phyloP scores from a whole-genome alignment of 2,888 invertebrate genomes.

The Eugnorisma glareosa region DNA sequence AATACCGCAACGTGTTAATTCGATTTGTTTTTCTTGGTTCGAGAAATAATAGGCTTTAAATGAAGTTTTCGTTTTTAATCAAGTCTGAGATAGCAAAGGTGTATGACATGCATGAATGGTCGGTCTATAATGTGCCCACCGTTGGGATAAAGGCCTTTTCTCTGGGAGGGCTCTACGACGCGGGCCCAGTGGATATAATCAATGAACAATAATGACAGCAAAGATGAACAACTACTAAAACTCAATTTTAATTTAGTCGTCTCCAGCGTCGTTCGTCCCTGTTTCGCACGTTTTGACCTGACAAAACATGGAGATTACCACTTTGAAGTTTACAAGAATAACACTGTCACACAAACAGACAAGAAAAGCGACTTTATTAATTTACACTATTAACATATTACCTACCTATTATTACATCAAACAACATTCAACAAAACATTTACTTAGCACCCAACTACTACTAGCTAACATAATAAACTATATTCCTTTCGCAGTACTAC shows the following conservation, averaged over 20 bases:
- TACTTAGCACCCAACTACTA: not conserved
- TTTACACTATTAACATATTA: not conserved
- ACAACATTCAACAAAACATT: not conserved
- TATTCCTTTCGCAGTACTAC: not conserved
- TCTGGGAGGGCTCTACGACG: too few species aligned
- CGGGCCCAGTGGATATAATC: not conserved
- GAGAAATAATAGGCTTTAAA: not conserved
- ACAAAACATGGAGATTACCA: not conserved
- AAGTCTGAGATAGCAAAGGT: not conserved
- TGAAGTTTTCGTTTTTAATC: not conserved
- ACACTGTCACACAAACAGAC: not conserved
- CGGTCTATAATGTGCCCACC: not conserved
- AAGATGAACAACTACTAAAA: not conserved
- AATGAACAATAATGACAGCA: not conserved
- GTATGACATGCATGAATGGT: not conserved
- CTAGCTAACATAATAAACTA: not conserved
- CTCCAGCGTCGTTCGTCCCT: not conserved
- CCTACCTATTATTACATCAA: not conserved
- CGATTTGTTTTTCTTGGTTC: constrained; percentile 10
- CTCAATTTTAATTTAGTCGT: not conserved
- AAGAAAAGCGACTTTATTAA: not conserved
- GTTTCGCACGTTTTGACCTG: not conserved
- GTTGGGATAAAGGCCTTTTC: not conserved
- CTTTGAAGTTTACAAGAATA: too few species aligned
- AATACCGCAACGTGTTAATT: constrained; percentile 39